Evolutionary conservation across 2,797 vertebrate genomes (phyloP), one percentile per base, ranked within the genome.

Genomic region (Siniperca scherzeri): DNA sequence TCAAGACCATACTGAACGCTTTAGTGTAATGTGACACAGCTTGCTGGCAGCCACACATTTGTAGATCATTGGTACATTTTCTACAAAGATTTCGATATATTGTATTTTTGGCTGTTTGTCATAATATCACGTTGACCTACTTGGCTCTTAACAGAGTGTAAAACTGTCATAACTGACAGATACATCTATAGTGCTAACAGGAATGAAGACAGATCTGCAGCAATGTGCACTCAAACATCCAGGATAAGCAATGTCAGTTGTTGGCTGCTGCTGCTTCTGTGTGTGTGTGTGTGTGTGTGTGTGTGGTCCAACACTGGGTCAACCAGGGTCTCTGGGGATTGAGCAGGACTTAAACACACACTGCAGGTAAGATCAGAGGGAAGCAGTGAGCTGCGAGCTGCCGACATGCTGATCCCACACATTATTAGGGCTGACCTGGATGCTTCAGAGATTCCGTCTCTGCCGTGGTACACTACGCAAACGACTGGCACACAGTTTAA

Each of bases 361-460:
- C 36, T 66, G 68, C 72, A 72, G 71, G 83, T 59, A 77, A 90
- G 88, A 87, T 91, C 80, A 90, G 85, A 92, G 86, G 21, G 40
- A 44, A 44, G 70, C 33, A 61, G 74, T 86, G 88, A 90, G 88
- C 84, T 53, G 16, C 46, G 66, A 64, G 33, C 78, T 70, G 79
- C 69, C 38, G 10, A 65, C 71, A 80, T 57, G 69, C 61, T 87
- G 76, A 88, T 77, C 86, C 81, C 67, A 59, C 36, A 81, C 70
- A 61, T 86, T 82, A 87, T 81, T 85, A 78, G 27, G 33, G 30
- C 64, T 78, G 82, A 83, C 38, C 74, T 33, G 62, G 52, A 70
- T 0, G 71, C 60, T 56, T 61, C 74, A 69, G 5, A 75, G 67
- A 74, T 50, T 46, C 64, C 17, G 19, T 78, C 71, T 30, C 53